Evolutionary conservation across 2,797 vertebrate genomes (phyloP).

Genomic region (Brachymystax lenok): DNA sequence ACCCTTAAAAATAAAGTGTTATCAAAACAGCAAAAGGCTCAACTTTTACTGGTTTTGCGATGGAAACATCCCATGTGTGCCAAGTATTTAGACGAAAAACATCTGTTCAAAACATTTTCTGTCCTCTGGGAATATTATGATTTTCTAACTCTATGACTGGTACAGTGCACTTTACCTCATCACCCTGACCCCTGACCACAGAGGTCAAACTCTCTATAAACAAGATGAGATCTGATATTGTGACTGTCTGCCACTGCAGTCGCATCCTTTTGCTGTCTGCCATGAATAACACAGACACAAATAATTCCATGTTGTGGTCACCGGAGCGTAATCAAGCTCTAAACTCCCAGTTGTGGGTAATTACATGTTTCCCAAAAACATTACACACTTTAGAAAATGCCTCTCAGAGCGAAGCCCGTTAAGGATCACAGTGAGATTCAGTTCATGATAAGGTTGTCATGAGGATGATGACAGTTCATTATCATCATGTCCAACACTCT

Average conservation of each 20-base stretch:
- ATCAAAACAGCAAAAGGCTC: neutral
- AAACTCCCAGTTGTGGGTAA: neutral
- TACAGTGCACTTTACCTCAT: neutral
- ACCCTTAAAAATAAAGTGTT: no score
- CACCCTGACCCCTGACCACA: constrained; percentile 15
- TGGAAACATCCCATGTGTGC: neutral
- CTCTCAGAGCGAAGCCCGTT: neutral
- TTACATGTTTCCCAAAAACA: neutral
- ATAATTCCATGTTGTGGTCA: constrained; percentile 18
- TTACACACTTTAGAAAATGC: neutral
- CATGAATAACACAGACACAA: constrained; percentile 27
- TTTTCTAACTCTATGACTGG: constrained; percentile 39
- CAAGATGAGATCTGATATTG: constrained; percentile 11
- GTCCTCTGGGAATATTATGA: constrained; percentile 9
- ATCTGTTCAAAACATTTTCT: constrained; percentile 7
- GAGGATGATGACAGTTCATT: neutral
- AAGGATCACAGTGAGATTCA: neutral
- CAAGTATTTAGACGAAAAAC: neutral
- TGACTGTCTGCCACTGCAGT: constrained; percentile 1
- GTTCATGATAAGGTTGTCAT: neutral
- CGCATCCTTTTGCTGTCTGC: constrained; percentile 9
- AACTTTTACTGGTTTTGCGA: neutral
- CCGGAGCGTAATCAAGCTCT: neutral
- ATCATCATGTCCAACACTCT: neutral
- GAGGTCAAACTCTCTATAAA: constrained; percentile 16